These are phyloP conservation scores for Anguilla marmorata DNA, from an alignment of 2,797 vertebrate species.

Conservation along the genomic window DNA sequence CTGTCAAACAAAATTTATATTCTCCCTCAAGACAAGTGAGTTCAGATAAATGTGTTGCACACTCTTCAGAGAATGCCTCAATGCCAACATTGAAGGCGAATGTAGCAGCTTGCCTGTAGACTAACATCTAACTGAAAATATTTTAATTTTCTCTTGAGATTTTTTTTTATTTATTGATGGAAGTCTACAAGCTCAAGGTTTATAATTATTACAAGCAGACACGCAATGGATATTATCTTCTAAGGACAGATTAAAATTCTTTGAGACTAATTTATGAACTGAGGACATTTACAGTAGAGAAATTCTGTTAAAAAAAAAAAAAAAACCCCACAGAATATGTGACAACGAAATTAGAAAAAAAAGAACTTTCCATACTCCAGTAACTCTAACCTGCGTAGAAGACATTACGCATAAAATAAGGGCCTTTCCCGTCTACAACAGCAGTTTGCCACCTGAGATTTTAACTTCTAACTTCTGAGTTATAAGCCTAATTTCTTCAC, in stretches of 20 bases:
- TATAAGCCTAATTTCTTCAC: background rate
- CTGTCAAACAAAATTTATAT: background rate
- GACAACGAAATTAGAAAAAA: background rate
- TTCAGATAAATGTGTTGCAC: background rate
- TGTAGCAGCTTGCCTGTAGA: background rate
- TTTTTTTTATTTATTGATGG: background rate
- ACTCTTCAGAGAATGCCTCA: background rate
- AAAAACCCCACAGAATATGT: background rate
- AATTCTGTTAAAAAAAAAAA: background rate
- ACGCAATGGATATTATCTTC: background rate
- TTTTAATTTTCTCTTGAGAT: background rate
- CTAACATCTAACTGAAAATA: background rate
- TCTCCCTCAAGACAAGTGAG: background rate
- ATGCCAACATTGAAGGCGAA: background rate
- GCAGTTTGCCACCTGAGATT: background rate
- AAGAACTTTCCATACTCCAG: constrained; percentile 51
- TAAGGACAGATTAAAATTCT: background rate
- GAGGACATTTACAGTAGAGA: background rate
- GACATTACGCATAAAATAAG: background rate
- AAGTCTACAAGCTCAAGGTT: background rate
- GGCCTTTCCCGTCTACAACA: background rate
- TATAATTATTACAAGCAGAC: background rate
- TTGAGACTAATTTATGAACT: background rate
- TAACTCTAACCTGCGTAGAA: constrained; percentile 33
- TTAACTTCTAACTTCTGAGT: background rate